A percentile compares a stretch with the other conserved stretches of the same genome.
Conservation (phyloP, 2,888 invertebrate species). For the Tryphoninae sp. region DNA sequence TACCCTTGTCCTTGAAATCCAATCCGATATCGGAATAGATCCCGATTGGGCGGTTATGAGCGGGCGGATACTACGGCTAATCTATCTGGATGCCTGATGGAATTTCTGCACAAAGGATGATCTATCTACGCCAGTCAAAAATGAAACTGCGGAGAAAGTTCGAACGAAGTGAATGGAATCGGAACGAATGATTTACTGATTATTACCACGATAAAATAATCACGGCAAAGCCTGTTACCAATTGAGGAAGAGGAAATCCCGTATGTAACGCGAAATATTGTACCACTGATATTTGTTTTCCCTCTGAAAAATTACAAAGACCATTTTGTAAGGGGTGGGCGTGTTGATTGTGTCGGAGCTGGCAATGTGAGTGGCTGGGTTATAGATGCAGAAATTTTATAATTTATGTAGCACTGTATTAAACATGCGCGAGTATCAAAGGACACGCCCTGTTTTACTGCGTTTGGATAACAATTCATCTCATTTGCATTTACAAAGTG, state of each 20-base stretch:
- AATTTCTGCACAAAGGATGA: too few relatives aligned
- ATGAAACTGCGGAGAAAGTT: too few relatives aligned
- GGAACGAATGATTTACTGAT: too few relatives aligned
- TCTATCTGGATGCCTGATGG: too few relatives aligned
- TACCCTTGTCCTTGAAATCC: too few relatives aligned
- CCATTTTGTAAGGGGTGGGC: conserved; percentile 45
- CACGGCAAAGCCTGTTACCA: too few relatives aligned
- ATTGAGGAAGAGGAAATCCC: not conserved
- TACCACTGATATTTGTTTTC: conserved; percentile 63
- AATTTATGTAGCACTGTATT: conserved; percentile 63
- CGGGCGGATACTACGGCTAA: too few relatives aligned
- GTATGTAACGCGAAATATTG: conserved; percentile 58
- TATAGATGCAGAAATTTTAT: conserved; percentile 55
- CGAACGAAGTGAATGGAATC: too few relatives aligned
- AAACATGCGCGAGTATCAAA: conserved; percentile 54
- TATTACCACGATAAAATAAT: too few relatives aligned
- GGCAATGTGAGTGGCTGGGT: conserved; percentile 64
- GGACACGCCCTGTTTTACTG: conserved; percentile 51
- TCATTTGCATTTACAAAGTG: conserved; percentile 61
- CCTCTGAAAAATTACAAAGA: conserved; percentile 59
- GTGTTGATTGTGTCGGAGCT: conserved; percentile 57
- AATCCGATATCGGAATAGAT: too few relatives aligned
- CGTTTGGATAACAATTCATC: conserved; percentile 66
- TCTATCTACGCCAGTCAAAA: too few relatives aligned
- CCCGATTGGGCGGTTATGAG: too few relatives aligned